phyloP scores from a whole-genome alignment of 2,113 vertebrate genomes.

The Indicator maculatus region DNA sequence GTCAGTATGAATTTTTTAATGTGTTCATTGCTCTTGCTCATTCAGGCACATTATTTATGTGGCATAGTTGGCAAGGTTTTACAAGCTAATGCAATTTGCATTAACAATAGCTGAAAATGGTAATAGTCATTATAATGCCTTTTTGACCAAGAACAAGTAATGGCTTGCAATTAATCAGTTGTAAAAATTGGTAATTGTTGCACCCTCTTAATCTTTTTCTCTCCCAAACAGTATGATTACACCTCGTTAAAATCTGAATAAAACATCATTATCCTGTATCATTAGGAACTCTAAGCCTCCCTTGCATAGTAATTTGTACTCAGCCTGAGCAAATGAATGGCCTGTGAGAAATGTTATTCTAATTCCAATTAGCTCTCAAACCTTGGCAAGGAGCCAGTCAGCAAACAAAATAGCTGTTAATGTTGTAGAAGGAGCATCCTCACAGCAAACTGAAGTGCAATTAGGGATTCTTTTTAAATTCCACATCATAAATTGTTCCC shows the following conservation, averaged over 20 bases:
- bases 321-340: constrained; percentile 93
- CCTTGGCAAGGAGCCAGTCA: constrained; percentile 91
- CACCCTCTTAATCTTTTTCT: constrained; percentile 93
- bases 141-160: constrained; percentile 90
- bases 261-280: constrained; percentile 98
- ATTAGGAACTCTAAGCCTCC: constrained; percentile 94
- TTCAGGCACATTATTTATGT: constrained; percentile 85
- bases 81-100: constrained; percentile 88
- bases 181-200: constrained; percentile 93
- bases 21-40: constrained; percentile 78
- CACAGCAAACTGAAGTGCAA: constrained; percentile 94
- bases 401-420: constrained; percentile 95
- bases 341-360: constrained; percentile 99
- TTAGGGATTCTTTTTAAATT: constrained; percentile 96
- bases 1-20: constrained; percentile 77
- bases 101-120: constrained; percentile 89
- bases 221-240: constrained; percentile 97
- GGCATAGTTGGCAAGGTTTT: constrained; percentile 86
- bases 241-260: constrained; percentile 99
- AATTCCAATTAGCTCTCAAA: constrained; percentile 99
- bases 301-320: constrained; percentile 91
- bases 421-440: constrained; percentile 93
- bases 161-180: constrained; percentile 90
- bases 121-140: constrained; percentile 88
- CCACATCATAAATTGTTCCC: constrained; percentile 97